Conservation (phyloP, 2,888 invertebrate species). For the Eumerus sabulonum region DNA sequence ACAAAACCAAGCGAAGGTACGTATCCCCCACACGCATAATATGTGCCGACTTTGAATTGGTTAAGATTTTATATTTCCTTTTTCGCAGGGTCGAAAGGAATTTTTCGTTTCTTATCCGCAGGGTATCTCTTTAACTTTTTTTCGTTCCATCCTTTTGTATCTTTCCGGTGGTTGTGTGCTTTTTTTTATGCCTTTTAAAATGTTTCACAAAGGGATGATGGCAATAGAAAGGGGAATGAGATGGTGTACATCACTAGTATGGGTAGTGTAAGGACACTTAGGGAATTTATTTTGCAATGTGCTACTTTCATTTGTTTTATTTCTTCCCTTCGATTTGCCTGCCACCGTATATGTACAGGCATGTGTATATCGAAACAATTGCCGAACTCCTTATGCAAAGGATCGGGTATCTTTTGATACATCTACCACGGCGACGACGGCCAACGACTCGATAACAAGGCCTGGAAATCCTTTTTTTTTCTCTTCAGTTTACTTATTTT, state of each 20-base stretch:
- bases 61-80: constrained; percentile 28
- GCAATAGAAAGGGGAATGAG: neutral
- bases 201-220: constrained; percentile 35
- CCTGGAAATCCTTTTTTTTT: constrained; percentile 18
- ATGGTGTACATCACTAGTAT: too few species aligned
- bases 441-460: constrained; percentile 37
- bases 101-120: constrained; percentile 60
- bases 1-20: too few species aligned
- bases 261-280: constrained; percentile 50
- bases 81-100: constrained; percentile 52
- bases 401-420: constrained; percentile 63
- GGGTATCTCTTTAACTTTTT: constrained; percentile 47
- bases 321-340: constrained; percentile 68
- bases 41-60: constrained; percentile 48
- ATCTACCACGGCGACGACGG: constrained; percentile 33
- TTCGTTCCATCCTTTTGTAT: too few species aligned
- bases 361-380: constrained; percentile 35
- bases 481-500: neutral
- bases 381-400: constrained; percentile 47
- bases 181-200: constrained; percentile 62
- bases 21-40: constrained; percentile 34
- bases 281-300: constrained; percentile 66
- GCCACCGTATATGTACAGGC: constrained; percentile 47
- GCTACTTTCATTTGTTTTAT: constrained; percentile 65
- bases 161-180: neutral